A percentile compares a stretch with the other conserved stretches of the same genome.
phyloP scores from a whole-genome alignment of 2,113 vertebrate genomes.

The Pseudorasbora parva region DNA sequence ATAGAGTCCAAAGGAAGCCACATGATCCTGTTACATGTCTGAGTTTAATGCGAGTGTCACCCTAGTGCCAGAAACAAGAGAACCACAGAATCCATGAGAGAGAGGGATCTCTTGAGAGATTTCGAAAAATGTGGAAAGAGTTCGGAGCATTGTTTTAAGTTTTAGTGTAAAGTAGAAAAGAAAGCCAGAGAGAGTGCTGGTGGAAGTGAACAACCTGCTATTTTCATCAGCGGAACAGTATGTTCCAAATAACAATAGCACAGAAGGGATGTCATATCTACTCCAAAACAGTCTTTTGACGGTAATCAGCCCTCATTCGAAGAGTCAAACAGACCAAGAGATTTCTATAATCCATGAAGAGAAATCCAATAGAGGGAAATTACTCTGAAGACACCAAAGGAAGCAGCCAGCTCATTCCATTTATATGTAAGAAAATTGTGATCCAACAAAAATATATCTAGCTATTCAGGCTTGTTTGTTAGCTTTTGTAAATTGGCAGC shows the following conservation, averaged over 20 bases:
- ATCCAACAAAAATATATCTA: neutral
- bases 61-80: slow-evolving; percentile 29
- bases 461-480: neutral
- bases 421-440: neutral
- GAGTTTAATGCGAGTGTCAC: slow-evolving; percentile 15
- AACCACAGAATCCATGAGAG: slow-evolving; percentile 14
- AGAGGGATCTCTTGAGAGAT: neutral
- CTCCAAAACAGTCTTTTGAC: slow-evolving; percentile 57
- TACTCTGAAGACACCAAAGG: slow-evolving; percentile 4
- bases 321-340: slow-evolving; percentile 40
- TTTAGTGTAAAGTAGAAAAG: neutral
- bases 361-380: neutral
- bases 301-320: slow-evolving; percentile 61
- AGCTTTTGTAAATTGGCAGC: slow-evolving; percentile 21
- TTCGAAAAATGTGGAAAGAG: neutral
- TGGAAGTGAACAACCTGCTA: slow-evolving; percentile 51
- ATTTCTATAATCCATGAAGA: neutral
- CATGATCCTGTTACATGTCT: slow-evolving; percentile 52
- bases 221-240: slow-evolving; percentile 64
- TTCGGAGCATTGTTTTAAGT: neutral
- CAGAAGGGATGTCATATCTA: slow-evolving; percentile 57
- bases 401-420: slow-evolving; percentile 37
- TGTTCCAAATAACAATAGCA: slow-evolving; percentile 70
- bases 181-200: neutral
- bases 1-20: slow-evolving; percentile 37